Percentiles rank a stretch among this genome's conserved stretches.
Evolutionary conservation across 2,888 invertebrate species (phyloP).

Genomic region (Agrypnus murinus): DNA sequence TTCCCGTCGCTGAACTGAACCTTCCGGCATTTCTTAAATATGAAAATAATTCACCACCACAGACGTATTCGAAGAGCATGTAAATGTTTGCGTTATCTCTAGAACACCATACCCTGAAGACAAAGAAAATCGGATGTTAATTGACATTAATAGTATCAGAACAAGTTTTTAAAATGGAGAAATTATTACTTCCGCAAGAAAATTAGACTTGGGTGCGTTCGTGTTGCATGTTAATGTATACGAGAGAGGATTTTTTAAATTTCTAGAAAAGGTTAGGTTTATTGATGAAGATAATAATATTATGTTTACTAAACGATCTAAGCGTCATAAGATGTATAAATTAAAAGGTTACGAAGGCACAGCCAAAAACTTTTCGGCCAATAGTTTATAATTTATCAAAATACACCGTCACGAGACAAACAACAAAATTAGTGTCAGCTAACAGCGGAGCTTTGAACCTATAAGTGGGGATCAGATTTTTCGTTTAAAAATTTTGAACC

Average conservation of each 20-base stretch:
- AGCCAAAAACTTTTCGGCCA: constrained; percentile 3
- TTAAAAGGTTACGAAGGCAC: constrained; percentile 6
- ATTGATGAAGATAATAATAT: background rate
- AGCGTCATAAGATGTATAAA: constrained; percentile 8
- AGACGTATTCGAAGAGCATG: constrained; percentile 98
- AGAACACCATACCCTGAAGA: constrained; percentile 90
- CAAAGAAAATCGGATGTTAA: background rate
- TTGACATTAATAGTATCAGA: too few relatives aligned
- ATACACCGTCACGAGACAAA: constrained; percentile 15
- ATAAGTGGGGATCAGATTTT: too few relatives aligned
- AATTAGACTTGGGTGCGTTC: too few relatives aligned
- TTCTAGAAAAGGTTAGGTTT: background rate
- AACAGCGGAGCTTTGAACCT: constrained; percentile 7
- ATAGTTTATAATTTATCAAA: constrained; percentile 21
- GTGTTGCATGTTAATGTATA: background rate
- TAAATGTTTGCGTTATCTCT: constrained; percentile 94
- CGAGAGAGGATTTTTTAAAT: background rate
- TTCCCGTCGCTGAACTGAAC: constrained; percentile 89
- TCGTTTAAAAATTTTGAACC: too few relatives aligned
- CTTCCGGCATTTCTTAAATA: constrained; percentile 94
- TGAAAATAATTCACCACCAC: constrained; percentile 97
- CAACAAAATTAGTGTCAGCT: constrained; percentile 21
- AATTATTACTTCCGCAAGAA: background rate
- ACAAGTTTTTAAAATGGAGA: background rate
- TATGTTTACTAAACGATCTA: constrained; percentile 15